Conservation (phyloP, 1,140 invertebrate species). For the Metopolophium dirhodum region DNA sequence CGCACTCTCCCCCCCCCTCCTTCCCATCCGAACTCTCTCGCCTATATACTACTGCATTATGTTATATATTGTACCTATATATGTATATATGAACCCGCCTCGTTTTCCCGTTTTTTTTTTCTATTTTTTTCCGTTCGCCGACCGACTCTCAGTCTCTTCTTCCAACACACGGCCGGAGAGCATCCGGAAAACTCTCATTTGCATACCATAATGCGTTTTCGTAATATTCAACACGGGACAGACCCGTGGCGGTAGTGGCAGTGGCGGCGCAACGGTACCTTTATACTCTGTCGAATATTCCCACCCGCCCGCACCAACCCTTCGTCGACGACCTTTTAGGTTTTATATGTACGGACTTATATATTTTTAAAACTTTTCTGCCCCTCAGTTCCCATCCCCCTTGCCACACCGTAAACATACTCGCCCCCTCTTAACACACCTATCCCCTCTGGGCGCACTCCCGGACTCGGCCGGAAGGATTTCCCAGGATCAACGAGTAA, state of each 20-base stretch:
- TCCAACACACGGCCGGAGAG: not conserved
- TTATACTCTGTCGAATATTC: constrained; percentile 11
- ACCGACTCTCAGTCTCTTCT: not conserved
- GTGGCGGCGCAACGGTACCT: not conserved
- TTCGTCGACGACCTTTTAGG: not conserved
- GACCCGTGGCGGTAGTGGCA: not conserved
- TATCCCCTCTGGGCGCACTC: not conserved
- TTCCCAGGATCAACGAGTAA: not conserved
- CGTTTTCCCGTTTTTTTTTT: not conserved
- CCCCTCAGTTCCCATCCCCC: not conserved
- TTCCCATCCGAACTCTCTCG: not conserved
- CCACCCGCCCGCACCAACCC: too few relatives aligned
- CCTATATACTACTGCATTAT: not conserved
- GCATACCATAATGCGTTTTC: constrained; percentile 55
- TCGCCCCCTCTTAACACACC: not conserved
- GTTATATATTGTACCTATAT: not conserved
- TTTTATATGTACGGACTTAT: constrained; percentile 21
- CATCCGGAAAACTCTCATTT: constrained; percentile 52
- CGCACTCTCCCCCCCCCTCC: not conserved
- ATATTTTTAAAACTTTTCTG: constrained; percentile 42
- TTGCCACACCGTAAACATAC: not conserved
- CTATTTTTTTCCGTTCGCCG: not conserved
- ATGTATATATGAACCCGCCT: not conserved
- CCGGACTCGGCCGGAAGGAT: not conserved
- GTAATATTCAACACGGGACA: constrained; percentile 36